These are phyloP conservation scores for Geotrypetes seraphini DNA, from an alignment of 2,797 vertebrate species.

Conservation along the genomic window DNA sequence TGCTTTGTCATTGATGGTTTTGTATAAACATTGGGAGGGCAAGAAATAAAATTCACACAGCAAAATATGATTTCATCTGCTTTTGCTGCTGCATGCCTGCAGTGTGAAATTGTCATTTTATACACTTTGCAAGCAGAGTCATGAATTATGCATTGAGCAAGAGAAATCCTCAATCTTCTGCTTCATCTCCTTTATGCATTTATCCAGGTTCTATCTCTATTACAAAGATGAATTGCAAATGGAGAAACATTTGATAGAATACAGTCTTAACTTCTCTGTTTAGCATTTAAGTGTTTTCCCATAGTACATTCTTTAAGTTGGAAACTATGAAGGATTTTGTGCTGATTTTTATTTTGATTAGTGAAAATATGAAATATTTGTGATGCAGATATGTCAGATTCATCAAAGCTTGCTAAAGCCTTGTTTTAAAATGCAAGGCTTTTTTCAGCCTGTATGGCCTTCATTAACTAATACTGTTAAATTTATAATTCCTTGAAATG, in stretches of 20 bases:
- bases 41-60: constrained; percentile 66
- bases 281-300: constrained; percentile 72
- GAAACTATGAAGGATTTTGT: constrained; percentile 45
- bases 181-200: constrained; percentile 93
- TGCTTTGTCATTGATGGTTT: constrained; percentile 69
- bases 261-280: constrained; percentile 84
- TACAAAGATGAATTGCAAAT: constrained; percentile 96
- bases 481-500: constrained; percentile 29
- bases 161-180: constrained; percentile 88
- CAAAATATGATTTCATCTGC: constrained; percentile 69
- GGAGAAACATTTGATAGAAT: constrained; percentile 83
- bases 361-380: constrained; percentile 43
- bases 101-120: constrained; percentile 99
- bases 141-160: constrained; percentile 98
- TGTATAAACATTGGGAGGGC: constrained; percentile 68
- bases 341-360: constrained; percentile 53
- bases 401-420: constrained; percentile 29
- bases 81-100: constrained; percentile 79
- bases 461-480: constrained; percentile 32
- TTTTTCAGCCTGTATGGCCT: constrained; percentile 23
- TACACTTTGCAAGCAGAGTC: constrained; percentile 95
- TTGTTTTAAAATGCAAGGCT: constrained; percentile 33
- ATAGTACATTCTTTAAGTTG: constrained; percentile 39
- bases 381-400: constrained; percentile 25
- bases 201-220: constrained; percentile 97